Percentiles rank a stretch among this genome's conserved stretches.
These are phyloP conservation scores for Rachycentron canadum DNA, from an alignment of 2,797 vertebrate species.

Conservation along the genomic window DNA sequence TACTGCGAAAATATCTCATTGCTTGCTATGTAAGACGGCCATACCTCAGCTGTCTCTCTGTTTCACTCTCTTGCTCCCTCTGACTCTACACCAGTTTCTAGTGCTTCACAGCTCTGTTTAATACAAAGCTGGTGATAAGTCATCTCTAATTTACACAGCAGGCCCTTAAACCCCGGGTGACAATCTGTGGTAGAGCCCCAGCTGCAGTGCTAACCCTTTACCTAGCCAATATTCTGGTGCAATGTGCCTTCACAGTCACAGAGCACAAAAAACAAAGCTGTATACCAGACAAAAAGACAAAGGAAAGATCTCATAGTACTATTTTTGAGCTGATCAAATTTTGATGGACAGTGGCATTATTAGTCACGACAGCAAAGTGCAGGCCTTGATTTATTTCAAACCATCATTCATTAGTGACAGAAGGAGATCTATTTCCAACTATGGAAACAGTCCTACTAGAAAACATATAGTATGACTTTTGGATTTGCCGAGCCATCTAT, in stretches of 20 bases:
- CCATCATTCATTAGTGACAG: constrained; percentile 35
- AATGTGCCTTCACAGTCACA: constrained; percentile 15
- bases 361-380: constrained; percentile 15
- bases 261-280: constrained; percentile 17
- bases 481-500: constrained; percentile 27
- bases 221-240: constrained; percentile 40
- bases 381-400: constrained; percentile 39
- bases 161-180: constrained; percentile 71
- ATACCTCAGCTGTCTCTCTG: constrained; percentile 28
- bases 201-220: constrained; percentile 52
- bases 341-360: constrained; percentile 21
- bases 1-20: background rate
- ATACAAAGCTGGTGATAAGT: constrained; percentile 76
- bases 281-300: background rate
- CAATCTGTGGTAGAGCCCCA: constrained; percentile 66
- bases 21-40: constrained; percentile 22
- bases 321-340: constrained; percentile 20
- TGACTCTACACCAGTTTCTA: constrained; percentile 29
- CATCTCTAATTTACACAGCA: constrained; percentile 79
- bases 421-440: constrained; percentile 32
- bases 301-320: background rate
- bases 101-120: constrained; percentile 55
- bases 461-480: constrained; percentile 26
- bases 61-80: constrained; percentile 23
- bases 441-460: constrained; percentile 20